These are phyloP conservation scores for Drosophila mettleri DNA, from an alignment of 2,888 invertebrate genomes.

Conservation along the genomic window DNA sequence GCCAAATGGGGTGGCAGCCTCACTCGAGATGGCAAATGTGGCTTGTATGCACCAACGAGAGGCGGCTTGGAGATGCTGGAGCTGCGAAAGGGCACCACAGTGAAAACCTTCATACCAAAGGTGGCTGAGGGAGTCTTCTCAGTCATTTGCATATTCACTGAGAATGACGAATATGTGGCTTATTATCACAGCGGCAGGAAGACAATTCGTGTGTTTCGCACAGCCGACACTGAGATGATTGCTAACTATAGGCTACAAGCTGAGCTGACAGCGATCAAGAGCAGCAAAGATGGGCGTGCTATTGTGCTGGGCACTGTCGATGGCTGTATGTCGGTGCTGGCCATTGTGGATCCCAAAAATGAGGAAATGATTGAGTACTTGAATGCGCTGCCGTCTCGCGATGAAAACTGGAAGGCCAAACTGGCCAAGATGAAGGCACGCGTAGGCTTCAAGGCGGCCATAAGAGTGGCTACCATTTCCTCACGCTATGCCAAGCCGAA, in stretches of 20 bases:
- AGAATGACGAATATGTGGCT: conserved; percentile 96
- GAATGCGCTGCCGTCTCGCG: conserved; percentile 89
- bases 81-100: conserved; percentile 94
- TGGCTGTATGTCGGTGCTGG: conserved; percentile 96
- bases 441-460: conserved; percentile 89
- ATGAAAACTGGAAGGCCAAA: conserved; percentile 89
- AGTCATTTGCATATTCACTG: conserved; percentile 97
- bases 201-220: conserved; percentile 96
- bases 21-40: conserved; percentile 94
- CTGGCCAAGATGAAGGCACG: conserved; percentile 88
- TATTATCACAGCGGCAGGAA: conserved; percentile 98
- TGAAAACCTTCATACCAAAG: conserved; percentile 95
- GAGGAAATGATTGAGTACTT: conserved; percentile 88
- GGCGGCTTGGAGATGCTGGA: conserved; percentile 97
- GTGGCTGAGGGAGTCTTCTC: conserved; percentile 99
- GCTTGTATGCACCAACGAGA: conserved; percentile 95
- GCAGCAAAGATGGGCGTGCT: conserved; percentile 90
- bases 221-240: conserved; percentile 94
- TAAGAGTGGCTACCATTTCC: conserved; percentile 87
- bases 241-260: conserved; percentile 97
- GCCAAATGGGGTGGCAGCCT: conserved; percentile 97
- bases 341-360: conserved; percentile 90
- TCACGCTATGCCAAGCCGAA: conserved; percentile 78
- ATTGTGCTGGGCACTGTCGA: conserved; percentile 96
- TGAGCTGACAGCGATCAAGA: conserved; percentile 94